A percentile compares a stretch with the other conserved stretches of the same genome.
phyloP scores from a whole-genome alignment of 2,797 vertebrate species.

The Enteromius mattozi region DNA sequence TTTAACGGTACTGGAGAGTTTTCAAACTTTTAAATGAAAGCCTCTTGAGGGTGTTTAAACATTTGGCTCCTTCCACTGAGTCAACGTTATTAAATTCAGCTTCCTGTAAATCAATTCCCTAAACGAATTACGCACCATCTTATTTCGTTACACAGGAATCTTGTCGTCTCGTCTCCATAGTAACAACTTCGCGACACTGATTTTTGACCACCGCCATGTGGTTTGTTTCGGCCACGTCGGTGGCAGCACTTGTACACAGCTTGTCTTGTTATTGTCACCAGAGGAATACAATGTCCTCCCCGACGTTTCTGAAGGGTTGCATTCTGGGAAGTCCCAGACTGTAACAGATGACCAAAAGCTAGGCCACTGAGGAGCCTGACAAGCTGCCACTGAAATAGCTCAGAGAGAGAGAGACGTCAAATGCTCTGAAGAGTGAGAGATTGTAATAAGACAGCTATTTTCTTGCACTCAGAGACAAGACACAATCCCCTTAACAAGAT shows the following conservation, averaged over 20 bases:
- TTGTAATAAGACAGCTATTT: conserved; percentile 29
- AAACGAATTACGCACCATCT: conserved; percentile 20
- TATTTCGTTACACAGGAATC: conserved; percentile 13
- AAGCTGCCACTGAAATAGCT: conserved; percentile 29
- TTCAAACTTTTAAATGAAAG: not conserved
- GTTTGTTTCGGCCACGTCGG: conserved; percentile 8
- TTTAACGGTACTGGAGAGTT: not conserved
- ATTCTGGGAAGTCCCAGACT: conserved; percentile 24
- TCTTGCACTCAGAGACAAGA: not conserved
- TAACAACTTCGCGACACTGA: not conserved
- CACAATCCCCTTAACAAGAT: conserved; percentile 8
- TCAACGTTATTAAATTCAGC: conserved; percentile 14
- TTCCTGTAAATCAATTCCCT: conserved; percentile 28
- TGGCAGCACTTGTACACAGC: not conserved
- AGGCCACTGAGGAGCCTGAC: not conserved
- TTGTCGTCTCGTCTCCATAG: conserved; percentile 25
- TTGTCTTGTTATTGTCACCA: conserved; percentile 24
- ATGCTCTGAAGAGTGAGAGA: conserved; percentile 2
- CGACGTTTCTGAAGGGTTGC: not conserved
- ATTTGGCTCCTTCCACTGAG: not conserved
- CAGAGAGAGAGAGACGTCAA: conserved; percentile 25
- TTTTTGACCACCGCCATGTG: conserved; percentile 6
- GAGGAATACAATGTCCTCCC: not conserved
- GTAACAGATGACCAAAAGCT: conserved; percentile 32
- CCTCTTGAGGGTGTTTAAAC: conserved; percentile 27